phyloP scores from a whole-genome alignment of 2,888 invertebrate genomes.

The Euzophera pinguis region DNA sequence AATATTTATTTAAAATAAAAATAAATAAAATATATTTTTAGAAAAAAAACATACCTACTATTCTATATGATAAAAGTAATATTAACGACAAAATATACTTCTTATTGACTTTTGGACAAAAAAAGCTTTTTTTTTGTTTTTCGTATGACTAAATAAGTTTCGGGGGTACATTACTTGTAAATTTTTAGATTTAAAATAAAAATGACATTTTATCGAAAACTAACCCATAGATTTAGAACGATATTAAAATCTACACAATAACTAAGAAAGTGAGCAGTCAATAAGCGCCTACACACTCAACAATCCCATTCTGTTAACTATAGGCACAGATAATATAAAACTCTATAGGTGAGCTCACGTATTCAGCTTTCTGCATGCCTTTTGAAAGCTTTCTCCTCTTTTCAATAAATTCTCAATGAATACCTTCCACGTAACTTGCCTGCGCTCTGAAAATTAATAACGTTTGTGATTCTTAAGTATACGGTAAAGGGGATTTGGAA shows the following conservation, averaged over 20 bases:
- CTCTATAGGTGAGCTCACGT: constrained; percentile 28
- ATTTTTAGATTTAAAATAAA: no score
- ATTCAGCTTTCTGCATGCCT: constrained; percentile 45
- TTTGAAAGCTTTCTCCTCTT: constrained; percentile 54
- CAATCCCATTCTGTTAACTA: constrained; percentile 31
- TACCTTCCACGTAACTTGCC: constrained; percentile 38
- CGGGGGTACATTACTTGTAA: no score
- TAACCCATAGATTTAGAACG: no score
- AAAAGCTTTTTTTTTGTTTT: no score
- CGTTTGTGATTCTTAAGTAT: constrained; percentile 26
- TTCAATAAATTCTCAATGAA: constrained; percentile 64
- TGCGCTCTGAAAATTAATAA: constrained; percentile 53
- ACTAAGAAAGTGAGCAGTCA: constrained; percentile 21
- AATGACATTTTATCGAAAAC: no score
- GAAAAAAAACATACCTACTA: no score
- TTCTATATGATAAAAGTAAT: no score
- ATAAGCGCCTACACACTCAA: constrained; percentile 31
- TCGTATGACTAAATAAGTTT: no score
- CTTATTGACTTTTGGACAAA: no score
- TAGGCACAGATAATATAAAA: constrained; percentile 7
- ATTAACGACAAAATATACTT: no score
- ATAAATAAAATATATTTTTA: no score
- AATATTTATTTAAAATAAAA: no score
- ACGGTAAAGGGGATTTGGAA: background rate
- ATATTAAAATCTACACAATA: constrained; percentile 11